phyloP scores from a whole-genome alignment of 2,113 vertebrate genomes.

The Myiopsitta monachus region DNA sequence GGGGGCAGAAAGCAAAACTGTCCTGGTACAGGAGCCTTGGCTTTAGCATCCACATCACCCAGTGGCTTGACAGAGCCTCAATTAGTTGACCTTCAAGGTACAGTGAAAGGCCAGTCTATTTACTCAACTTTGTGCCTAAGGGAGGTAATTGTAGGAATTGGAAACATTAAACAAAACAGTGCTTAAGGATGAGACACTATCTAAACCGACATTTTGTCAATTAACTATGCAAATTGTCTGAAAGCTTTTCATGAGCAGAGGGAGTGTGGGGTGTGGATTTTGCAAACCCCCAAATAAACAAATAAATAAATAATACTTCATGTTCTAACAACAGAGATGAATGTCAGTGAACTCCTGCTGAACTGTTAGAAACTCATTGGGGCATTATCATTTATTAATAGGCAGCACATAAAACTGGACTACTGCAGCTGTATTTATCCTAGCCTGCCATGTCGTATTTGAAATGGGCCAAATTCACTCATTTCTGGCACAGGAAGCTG shows the following conservation, averaged over 20 bases:
- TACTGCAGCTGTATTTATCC: neutral
- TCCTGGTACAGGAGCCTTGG: neutral
- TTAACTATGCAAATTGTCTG: constrained; percentile 33
- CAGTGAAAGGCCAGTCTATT: neutral
- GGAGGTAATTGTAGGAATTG: neutral
- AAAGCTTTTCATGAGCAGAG: neutral
- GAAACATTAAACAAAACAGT: neutral
- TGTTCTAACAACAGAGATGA: neutral
- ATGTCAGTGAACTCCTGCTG: neutral
- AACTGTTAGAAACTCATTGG: neutral
- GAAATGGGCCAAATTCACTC: neutral
- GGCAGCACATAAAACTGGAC: neutral
- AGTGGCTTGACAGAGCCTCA: constrained; percentile 10
- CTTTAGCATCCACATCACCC: neutral
- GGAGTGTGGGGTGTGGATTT: neutral
- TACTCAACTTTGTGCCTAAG: constrained; percentile 26
- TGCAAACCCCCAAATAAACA: neutral
- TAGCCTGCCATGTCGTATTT: neutral
- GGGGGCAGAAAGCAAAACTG: neutral
- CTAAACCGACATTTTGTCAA: constrained; percentile 33
- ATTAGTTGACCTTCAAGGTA: constrained; percentile 64
- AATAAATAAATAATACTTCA: neutral
- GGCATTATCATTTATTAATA: constrained; percentile 5
- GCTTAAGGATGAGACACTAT: constrained; percentile 19
- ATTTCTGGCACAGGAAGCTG: neutral